Conservation (phyloP, 2,888 invertebrate genomes). For the Choreutis nemorana region DNA sequence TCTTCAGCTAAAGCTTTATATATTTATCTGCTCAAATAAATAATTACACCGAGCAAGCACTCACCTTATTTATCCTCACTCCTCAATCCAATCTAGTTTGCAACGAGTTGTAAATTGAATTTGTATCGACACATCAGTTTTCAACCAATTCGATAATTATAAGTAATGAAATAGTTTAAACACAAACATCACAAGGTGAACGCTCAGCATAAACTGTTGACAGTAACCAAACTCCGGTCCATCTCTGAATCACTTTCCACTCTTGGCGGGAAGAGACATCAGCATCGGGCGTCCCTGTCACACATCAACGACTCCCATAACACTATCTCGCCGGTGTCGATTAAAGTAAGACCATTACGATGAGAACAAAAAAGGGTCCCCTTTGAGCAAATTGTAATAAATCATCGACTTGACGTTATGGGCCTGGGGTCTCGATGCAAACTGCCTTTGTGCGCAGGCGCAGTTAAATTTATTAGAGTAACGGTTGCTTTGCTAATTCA, state of each 20-base stretch:
- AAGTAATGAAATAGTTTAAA: slow-evolving; percentile 1
- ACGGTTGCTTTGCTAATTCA: slow-evolving; percentile 29
- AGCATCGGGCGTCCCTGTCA: slow-evolving; percentile 24
- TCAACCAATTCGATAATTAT: not conserved
- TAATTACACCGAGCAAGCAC: too few relatives aligned
- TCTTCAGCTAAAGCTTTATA: too few relatives aligned
- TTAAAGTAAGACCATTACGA: slow-evolving; percentile 61
- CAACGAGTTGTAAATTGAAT: too few relatives aligned
- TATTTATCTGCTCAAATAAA: too few relatives aligned
- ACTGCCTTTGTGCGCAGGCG: slow-evolving; percentile 44
- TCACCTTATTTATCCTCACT: too few relatives aligned
- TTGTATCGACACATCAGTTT: too few relatives aligned
- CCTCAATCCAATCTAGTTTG: too few relatives aligned
- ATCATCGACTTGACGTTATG: slow-evolving; percentile 61
- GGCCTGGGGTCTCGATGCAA: too few relatives aligned
- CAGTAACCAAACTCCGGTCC: slow-evolving; percentile 43
- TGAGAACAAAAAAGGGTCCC: slow-evolving; percentile 66
- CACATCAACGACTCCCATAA: slow-evolving; percentile 15
- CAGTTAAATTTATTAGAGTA: slow-evolving; percentile 51
- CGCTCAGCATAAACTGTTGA: slow-evolving; percentile 52
- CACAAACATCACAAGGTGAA: slow-evolving; percentile 26
- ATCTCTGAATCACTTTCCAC: slow-evolving; percentile 47
- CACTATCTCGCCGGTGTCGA: slow-evolving; percentile 33
- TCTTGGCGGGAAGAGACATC: slow-evolving; percentile 52
- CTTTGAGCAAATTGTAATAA: slow-evolving; percentile 63